A percentile compares a stretch with the other conserved stretches of the same genome.
Conservation (phyloP, 2,113 vertebrate genomes). For the Oreochromis aureus region DNA sequence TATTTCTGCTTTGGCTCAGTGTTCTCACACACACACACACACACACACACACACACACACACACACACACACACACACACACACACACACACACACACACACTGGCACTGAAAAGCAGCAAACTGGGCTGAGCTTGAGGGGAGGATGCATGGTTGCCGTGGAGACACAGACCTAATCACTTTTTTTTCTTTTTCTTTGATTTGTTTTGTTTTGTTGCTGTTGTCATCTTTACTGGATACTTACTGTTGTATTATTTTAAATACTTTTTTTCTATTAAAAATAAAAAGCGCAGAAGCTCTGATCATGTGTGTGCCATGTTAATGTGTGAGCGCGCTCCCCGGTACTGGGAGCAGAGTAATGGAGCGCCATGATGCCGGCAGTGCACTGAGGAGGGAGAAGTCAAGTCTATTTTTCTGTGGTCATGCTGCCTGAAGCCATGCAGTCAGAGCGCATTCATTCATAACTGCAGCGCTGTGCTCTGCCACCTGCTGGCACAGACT, state of each 20-base stretch:
- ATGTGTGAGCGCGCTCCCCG: not conserved
- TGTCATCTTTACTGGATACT: conserved; percentile 57
- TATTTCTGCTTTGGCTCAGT: conserved; percentile 3
- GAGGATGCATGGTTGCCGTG: conserved; percentile 43
- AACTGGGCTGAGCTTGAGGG: not conserved
- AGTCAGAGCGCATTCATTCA: conserved; percentile 6
- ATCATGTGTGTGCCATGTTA: not conserved
- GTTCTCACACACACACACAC: not conserved
- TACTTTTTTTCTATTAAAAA: conserved; percentile 73
- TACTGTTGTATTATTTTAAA: conserved; percentile 71
- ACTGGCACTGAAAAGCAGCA: not conserved
- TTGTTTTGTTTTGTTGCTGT: not conserved
- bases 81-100: not conserved
- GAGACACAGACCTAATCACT: conserved; percentile 45
- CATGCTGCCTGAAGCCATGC: conserved; percentile 22
- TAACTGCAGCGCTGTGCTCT: not conserved
- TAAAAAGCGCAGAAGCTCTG: conserved; percentile 50
- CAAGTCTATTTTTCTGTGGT: conserved; percentile 32
- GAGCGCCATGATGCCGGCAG: conserved; percentile 19
- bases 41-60: not conserved
- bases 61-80: not conserved
- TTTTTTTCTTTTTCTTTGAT: conserved; percentile 24
- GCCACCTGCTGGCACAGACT: conserved; percentile 40
- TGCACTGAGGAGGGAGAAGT: conserved; percentile 6
- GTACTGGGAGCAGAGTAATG: not conserved